Base-by-base conservation (phyloP, 2,888 invertebrate genomes). In the Drosophila sordidapex region DNA sequence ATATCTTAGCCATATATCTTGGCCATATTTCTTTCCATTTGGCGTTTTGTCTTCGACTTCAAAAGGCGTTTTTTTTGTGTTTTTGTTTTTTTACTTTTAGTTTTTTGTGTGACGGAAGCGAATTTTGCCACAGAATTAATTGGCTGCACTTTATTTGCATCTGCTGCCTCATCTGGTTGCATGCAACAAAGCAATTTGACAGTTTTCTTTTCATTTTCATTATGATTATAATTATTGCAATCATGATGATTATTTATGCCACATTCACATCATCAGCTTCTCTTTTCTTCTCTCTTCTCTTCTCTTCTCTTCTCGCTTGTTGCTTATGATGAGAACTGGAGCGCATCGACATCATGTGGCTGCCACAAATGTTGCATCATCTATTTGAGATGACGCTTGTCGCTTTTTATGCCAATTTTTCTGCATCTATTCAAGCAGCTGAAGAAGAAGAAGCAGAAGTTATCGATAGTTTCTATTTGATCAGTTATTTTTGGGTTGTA, bases 151-250 rank as follows among this genome's bases (percentile, higher is more conserved):
- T 71, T 60, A 57, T 43, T 25, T 29, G n/a, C 33, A 18, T 27
- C 36, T 70, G 59, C 38, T 25, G n/a, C 29, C 2, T 8, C 46
- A 2, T 35, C 13, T 38, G 48, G 74, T 70, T 70, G 83, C 83
- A 80, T 76, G 83, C 83, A 68, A 68, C 83, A 83, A 68, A 78
- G 75, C 70, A 77, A 88, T 86, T 81, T 86, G 89, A 83, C 83
- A 90, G 67, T 68, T 82, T 79, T 57, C 27, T 66, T 80, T 68
- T 69, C 54, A 65, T 72, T 86, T 76, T 52, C 57, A 59, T 53
- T 13, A 27, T 54, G 15, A n/a, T 58, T 48, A 54, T 54, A n/a
- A 64, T 59, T 36, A 33, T 33, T 48, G 29, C 31, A 13, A 27
- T 36, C 33, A 33, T 46, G 21, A 49, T 58, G 65, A 54, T 61